A percentile compares a stretch with the other conserved stretches of the same genome.
phyloP scores from a whole-genome alignment of 2,888 invertebrate species.

The Belgica antarctica region DNA sequence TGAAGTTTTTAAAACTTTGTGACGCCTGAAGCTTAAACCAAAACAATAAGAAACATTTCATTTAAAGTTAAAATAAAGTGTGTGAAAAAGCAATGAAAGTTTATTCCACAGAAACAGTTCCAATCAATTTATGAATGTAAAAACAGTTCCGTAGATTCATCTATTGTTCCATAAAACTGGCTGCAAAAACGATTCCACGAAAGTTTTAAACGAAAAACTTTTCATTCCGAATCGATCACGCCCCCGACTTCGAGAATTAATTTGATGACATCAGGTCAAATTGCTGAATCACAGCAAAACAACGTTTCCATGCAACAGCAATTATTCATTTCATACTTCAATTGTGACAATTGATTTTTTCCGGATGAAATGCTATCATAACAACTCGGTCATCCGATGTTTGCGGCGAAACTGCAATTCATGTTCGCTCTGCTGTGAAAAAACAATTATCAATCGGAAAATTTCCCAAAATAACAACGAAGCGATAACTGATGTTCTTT shows the following conservation, averaged over 20 bases:
- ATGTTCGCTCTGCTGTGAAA: background rate
- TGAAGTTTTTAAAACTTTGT: too few relatives aligned
- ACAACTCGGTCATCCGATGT: slow-evolving; percentile 35
- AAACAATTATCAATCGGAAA: slow-evolving; percentile 17
- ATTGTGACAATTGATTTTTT: slow-evolving; percentile 39
- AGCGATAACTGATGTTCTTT: background rate
- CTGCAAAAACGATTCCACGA: background rate
- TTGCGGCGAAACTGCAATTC: slow-evolving; percentile 22
- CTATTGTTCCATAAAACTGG: background rate
- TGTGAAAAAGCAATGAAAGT: too few relatives aligned
- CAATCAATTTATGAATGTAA: too few relatives aligned
- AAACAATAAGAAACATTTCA: too few relatives aligned
- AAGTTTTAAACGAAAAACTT: background rate
- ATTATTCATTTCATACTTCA: slow-evolving; percentile 22
- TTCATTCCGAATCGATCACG: background rate
- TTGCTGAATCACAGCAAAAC: slow-evolving; percentile 21
- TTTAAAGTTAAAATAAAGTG: too few relatives aligned
- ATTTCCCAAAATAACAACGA: background rate
- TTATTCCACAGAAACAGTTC: too few relatives aligned
- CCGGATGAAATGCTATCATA: slow-evolving; percentile 36
- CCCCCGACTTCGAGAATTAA: background rate
- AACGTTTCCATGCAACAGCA: too few relatives aligned
- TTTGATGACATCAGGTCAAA: background rate
- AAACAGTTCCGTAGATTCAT: too few relatives aligned
- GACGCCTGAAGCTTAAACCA: too few relatives aligned